These are phyloP conservation scores for Holocentrus rufus DNA, from an alignment of 2,797 vertebrate species.

Conservation along the genomic window DNA sequence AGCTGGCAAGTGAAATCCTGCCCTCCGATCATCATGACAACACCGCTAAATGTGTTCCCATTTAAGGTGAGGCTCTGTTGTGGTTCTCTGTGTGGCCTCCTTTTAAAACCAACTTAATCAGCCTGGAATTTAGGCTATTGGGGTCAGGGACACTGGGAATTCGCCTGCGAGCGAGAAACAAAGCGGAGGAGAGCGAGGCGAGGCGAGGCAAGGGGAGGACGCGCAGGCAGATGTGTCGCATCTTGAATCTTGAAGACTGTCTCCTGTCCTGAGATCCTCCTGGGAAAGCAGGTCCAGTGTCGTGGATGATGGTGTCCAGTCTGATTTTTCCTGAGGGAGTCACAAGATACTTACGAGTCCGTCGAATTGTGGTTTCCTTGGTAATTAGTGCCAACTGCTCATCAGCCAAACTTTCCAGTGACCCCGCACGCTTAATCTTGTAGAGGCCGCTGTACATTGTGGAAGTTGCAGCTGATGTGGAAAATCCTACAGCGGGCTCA, in stretches of 20 bases:
- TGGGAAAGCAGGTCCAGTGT: slow-evolving; percentile 28
- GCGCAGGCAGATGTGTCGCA: slow-evolving; percentile 58
- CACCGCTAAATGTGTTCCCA: slow-evolving; percentile 80
- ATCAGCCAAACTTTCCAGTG: slow-evolving; percentile 64
- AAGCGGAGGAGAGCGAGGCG: slow-evolving; percentile 53
- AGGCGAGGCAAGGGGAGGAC: slow-evolving; percentile 58
- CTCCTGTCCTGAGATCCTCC: slow-evolving; percentile 21
- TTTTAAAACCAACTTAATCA: slow-evolving; percentile 82
- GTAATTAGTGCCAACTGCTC: slow-evolving; percentile 61
- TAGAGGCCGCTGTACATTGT: slow-evolving; percentile 30
- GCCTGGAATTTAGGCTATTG: slow-evolving; percentile 80
- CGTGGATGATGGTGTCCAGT: slow-evolving; percentile 28
- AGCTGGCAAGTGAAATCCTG: slow-evolving; percentile 76
- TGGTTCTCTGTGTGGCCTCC: slow-evolving; percentile 76
- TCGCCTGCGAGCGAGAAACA: slow-evolving; percentile 49
- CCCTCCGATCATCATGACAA: slow-evolving; percentile 72
- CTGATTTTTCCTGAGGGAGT: slow-evolving; percentile 59
- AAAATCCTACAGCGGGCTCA: slow-evolving; percentile 56
- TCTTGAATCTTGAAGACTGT: slow-evolving; percentile 46
- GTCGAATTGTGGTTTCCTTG: slow-evolving; percentile 39
- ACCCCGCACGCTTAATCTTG: slow-evolving; percentile 65
- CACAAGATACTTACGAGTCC: slow-evolving; percentile 41
- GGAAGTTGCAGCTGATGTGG: slow-evolving; percentile 56
- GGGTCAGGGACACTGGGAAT: slow-evolving; percentile 73
- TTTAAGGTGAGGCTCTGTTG: slow-evolving; percentile 84